Evolutionary conservation across 1,140 invertebrate species (phyloP).

Genomic region (Drosophila jambulina): DNA sequence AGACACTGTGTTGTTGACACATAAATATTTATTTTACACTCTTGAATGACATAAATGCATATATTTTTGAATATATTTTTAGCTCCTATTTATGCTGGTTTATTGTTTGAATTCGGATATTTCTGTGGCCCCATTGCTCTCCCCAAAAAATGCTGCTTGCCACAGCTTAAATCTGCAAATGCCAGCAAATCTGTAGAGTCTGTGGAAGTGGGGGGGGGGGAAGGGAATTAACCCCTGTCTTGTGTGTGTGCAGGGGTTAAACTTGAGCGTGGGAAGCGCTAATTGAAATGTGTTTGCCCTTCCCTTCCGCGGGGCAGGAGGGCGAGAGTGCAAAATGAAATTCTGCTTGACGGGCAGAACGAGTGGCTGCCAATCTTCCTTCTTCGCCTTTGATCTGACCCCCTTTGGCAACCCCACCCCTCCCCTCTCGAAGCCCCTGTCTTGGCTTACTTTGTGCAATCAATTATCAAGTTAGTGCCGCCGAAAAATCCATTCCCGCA

Average conservation of each 20-base stretch:
- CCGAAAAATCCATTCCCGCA: conserved; percentile 58
- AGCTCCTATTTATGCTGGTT: conserved; percentile 11
- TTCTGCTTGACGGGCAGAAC: conserved; percentile 32
- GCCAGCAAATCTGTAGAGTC: conserved; percentile 37
- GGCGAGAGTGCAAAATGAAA: conserved; percentile 31
- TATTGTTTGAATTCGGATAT: conserved; percentile 12
- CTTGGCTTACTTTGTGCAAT: conserved; percentile 59
- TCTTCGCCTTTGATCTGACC: conserved; percentile 24
- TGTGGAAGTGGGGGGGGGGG: background rate
- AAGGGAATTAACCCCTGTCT: background rate
- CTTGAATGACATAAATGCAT: conserved; percentile 3
- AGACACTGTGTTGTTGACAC: conserved; percentile 42
- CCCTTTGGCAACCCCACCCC: background rate
- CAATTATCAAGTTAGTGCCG: conserved; percentile 61
- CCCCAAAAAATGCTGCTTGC: conserved; percentile 25
- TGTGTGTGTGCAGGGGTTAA: conserved; percentile 21
- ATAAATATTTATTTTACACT: conserved; percentile 49
- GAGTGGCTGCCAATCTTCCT: conserved; percentile 14
- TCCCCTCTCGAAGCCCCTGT: conserved; percentile 2
- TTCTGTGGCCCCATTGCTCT: background rate
- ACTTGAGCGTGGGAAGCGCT: conserved; percentile 45
- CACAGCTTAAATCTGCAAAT: conserved; percentile 52
- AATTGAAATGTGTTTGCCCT: conserved; percentile 63
- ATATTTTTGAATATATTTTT: background rate
- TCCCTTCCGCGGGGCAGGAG: background rate